Conservation (phyloP, 1,140 invertebrate species). For the Ceratina japonica region DNA sequence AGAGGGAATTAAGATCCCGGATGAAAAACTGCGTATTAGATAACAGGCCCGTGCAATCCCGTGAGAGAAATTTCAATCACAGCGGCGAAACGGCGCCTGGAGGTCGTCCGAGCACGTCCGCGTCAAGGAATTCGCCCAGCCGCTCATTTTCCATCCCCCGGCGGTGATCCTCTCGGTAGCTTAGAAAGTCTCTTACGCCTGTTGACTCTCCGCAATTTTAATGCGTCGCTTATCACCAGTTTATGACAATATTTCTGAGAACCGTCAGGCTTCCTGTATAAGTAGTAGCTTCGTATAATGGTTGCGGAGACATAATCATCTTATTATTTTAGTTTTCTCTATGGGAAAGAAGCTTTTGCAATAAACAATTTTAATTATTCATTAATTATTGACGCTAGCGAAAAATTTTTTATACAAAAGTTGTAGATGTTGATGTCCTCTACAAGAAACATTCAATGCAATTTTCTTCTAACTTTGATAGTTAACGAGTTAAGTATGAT, state of each 20-base stretch:
- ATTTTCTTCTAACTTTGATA: no score
- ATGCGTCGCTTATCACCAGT: neutral
- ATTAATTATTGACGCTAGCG: no score
- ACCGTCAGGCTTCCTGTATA: no score
- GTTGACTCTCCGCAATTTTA: neutral
- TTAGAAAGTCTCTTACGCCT: conserved; percentile 1
- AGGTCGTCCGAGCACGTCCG: neutral
- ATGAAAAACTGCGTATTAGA: conserved; percentile 3
- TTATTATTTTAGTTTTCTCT: no score
- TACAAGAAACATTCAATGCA: no score
- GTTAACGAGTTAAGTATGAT: no score
- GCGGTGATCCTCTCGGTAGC: neutral
- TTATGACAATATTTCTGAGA: neutral
- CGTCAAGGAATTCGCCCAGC: conserved; percentile 1
- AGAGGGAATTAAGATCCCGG: neutral
- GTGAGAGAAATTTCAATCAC: conserved; percentile 5
- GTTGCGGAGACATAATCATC: no score
- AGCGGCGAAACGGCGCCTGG: neutral
- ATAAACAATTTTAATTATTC: no score
- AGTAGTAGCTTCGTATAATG: no score
- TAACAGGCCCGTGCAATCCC: neutral
- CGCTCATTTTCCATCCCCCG: neutral
- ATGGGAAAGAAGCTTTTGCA: no score
- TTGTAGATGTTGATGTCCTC: no score
- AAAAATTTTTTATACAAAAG: no score